phyloP scores from a whole-genome alignment of 2,797 vertebrate genomes.

The Takifugu ocellatus region DNA sequence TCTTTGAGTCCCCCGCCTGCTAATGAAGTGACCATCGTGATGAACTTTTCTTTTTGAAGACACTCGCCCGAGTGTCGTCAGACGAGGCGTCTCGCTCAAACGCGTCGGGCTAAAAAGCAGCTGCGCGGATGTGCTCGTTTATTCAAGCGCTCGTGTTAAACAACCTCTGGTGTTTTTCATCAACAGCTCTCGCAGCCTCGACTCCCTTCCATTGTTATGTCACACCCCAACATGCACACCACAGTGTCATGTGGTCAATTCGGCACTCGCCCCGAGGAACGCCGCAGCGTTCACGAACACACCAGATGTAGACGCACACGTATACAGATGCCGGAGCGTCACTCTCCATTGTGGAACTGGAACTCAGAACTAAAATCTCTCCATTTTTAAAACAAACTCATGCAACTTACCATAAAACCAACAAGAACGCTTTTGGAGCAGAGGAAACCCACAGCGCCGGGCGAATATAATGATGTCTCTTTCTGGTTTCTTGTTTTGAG shows the following conservation, averaged over 20 bases:
- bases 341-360: conserved; percentile 43
- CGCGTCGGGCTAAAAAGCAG: conserved; percentile 80
- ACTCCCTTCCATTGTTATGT: conserved; percentile 33
- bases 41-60: conserved; percentile 69
- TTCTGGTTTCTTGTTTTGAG: conserved; percentile 68
- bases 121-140: conserved; percentile 67
- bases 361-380: conserved; percentile 29
- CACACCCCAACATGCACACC: conserved; percentile 53
- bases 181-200: conserved; percentile 38
- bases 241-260: conserved; percentile 71
- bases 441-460: conserved; percentile 61
- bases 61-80: conserved; percentile 83
- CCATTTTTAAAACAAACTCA: conserved; percentile 12
- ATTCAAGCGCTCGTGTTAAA: conserved; percentile 24
- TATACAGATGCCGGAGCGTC: conserved; percentile 22
- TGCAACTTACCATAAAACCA: conserved; percentile 44
- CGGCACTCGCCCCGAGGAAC: conserved; percentile 52
- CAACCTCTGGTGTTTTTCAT: conserved; percentile 45
- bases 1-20: conserved; percentile 46
- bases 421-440: conserved; percentile 57
- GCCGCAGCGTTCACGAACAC: conserved; percentile 39
- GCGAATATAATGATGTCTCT: conserved; percentile 66
- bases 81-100: conserved; percentile 84
- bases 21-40: conserved; percentile 50
- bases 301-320: conserved; percentile 43